Evolutionary conservation across 2,888 invertebrate species (phyloP).

Genomic region (Hirtodrosophila trivittata): DNA sequence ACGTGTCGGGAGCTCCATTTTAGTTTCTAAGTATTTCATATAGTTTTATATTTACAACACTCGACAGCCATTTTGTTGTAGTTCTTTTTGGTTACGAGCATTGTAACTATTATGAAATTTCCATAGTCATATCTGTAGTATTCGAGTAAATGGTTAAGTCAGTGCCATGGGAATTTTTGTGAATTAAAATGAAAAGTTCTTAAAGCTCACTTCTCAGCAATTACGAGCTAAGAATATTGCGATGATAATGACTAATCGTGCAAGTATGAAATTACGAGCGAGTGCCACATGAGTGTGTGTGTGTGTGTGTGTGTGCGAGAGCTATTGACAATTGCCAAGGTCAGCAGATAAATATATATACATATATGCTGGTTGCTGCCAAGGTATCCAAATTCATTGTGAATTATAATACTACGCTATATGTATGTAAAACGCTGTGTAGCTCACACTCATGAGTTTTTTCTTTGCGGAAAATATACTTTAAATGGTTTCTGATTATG

Average conservation of each 20-base stretch:
- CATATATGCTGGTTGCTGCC: neutral
- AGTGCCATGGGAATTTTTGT: slow-evolving; percentile 42
- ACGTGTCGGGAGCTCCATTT: slow-evolving; percentile 45
- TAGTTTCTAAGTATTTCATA: slow-evolving; percentile 14
- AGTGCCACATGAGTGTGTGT: no score
- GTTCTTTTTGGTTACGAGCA: slow-evolving; percentile 4
- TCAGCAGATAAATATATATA: slow-evolving; percentile 7
- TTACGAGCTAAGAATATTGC: slow-evolving; percentile 17
- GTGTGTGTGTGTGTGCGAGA: no score
- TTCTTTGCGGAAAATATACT: neutral
- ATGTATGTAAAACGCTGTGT: no score
- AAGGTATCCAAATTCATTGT: slow-evolving; percentile 2
- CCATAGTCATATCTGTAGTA: neutral
- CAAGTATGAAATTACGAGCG: slow-evolving; percentile 19
- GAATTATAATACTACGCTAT: neutral
- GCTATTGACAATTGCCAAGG: slow-evolving; percentile 25
- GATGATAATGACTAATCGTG: slow-evolving; percentile 20
- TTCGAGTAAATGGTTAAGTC: slow-evolving; percentile 40
- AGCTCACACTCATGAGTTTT: neutral
- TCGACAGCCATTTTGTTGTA: neutral
- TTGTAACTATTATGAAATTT: slow-evolving; percentile 28
- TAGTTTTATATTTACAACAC: neutral
- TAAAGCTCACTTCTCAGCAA: neutral
- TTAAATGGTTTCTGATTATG: no score
- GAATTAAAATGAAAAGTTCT: slow-evolving; percentile 35